Percentiles rank a stretch among this genome's conserved stretches.
Conservation (phyloP, 2,113 vertebrate genomes). For the Tragelaphus buxtoni region DNA sequence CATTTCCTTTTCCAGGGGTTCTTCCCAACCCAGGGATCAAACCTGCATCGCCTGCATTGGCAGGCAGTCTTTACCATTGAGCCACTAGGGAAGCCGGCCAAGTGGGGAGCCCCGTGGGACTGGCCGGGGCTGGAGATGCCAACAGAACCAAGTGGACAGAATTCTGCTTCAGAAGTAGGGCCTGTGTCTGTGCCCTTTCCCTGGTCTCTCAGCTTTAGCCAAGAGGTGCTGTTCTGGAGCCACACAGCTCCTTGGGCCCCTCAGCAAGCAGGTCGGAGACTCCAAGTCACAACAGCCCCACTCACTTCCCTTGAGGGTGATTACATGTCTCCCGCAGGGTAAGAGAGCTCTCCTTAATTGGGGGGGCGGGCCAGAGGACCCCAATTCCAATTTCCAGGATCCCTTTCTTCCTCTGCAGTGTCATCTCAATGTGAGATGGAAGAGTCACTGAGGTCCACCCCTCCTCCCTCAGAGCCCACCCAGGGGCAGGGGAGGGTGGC, state of each 20-base stretch:
- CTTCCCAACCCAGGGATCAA: background rate
- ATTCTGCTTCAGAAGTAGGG: background rate
- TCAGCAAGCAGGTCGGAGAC: background rate
- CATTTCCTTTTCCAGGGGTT: background rate
- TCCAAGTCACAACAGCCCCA: background rate
- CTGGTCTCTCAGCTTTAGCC: background rate
- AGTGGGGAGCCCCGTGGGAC: background rate
- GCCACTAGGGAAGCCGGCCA: background rate
- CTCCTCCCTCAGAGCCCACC: background rate
- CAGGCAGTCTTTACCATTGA: background rate
- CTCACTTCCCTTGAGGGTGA: too few species aligned
- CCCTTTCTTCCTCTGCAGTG: background rate
- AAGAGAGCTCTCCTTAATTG: background rate
- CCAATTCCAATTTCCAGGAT: background rate
- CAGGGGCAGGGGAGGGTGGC: fast-evolving
- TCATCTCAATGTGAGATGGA: background rate
- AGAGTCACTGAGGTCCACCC: background rate
- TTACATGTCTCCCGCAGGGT: fast-evolving
- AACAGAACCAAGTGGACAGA: background rate
- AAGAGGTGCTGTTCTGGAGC: background rate
- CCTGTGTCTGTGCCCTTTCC: fast-evolving
- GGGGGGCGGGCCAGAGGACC: background rate
- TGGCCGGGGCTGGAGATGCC: background rate
- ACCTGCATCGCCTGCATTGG: background rate
- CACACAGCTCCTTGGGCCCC: too few species aligned